These are phyloP conservation scores for Apodemia mormo DNA, from an alignment of 2,888 invertebrate species.

Conservation along the genomic window DNA sequence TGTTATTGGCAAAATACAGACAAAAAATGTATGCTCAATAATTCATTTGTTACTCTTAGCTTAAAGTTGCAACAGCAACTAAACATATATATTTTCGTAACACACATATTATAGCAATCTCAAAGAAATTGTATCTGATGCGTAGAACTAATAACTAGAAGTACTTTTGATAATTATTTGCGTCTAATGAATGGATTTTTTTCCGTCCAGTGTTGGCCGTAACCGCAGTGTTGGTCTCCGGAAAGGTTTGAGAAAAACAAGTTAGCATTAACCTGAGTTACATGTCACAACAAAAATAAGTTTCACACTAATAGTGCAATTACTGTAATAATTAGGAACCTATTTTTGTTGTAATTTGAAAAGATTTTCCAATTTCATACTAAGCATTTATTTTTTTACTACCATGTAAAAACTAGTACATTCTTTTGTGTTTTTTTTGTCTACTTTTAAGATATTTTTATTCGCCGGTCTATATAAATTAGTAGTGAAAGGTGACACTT, in stretches of 20 bases:
- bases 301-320: not conserved
- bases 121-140: not conserved
- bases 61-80: not conserved
- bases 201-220: constrained; percentile 75
- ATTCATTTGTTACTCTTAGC: not conserved
- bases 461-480: no score
- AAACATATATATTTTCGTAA: not conserved
- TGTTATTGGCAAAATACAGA: no score
- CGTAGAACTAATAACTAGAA: not conserved
- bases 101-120: not conserved
- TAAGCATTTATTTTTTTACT: not conserved
- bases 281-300: not conserved
- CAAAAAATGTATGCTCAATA: no score
- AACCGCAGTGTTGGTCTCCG: constrained; percentile 31
- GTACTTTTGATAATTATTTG: constrained; percentile 12
- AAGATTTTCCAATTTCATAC: not conserved
- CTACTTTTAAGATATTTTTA: no score
- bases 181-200: constrained; percentile 55
- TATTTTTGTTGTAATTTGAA: not conserved
- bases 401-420: no score
- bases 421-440: no score
- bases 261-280: not conserved
- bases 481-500: no score
- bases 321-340: not conserved
- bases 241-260: constrained; percentile 38